A percentile compares a stretch with the other conserved stretches of the same genome.
Conservation (phyloP, 2,797 vertebrate species). For the Anguilla marmorata region DNA sequence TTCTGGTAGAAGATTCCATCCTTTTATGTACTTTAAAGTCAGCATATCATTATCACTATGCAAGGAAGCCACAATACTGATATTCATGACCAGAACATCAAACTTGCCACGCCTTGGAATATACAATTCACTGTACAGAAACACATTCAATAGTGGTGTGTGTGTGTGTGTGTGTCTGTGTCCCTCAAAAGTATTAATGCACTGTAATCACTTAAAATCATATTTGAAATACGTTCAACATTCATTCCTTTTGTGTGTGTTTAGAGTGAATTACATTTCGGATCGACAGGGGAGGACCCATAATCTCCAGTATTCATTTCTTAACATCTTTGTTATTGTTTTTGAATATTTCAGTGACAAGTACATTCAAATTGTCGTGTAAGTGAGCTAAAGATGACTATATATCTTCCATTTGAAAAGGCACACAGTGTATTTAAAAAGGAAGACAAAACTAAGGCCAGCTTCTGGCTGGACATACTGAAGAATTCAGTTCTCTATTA, state of each 20-base stretch:
- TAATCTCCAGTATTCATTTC: neutral
- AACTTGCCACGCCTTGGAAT: neutral
- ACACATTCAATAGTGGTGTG: neutral
- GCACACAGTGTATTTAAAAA: neutral
- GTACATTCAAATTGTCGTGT: neutral
- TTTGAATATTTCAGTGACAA: neutral
- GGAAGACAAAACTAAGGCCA: neutral
- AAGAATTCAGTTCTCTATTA: neutral
- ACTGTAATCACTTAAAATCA: neutral
- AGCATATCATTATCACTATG: neutral
- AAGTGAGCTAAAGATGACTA: neutral
- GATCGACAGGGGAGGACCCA: neutral
- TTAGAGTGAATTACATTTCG: neutral
- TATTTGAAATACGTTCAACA: neutral
- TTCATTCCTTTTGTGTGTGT: neutral
- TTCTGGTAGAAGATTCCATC: neutral
- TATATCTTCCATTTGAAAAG: neutral
- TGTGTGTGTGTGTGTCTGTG: neutral
- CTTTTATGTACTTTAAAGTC: neutral
- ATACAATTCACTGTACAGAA: neutral
- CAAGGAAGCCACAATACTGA: conserved; percentile 9
- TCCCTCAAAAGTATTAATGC: neutral
- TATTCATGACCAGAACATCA: neutral
- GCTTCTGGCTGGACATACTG: neutral
- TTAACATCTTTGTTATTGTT: neutral